Base-by-base conservation (phyloP, 2,888 invertebrate genomes). In the Fragum sueziense region DNA sequence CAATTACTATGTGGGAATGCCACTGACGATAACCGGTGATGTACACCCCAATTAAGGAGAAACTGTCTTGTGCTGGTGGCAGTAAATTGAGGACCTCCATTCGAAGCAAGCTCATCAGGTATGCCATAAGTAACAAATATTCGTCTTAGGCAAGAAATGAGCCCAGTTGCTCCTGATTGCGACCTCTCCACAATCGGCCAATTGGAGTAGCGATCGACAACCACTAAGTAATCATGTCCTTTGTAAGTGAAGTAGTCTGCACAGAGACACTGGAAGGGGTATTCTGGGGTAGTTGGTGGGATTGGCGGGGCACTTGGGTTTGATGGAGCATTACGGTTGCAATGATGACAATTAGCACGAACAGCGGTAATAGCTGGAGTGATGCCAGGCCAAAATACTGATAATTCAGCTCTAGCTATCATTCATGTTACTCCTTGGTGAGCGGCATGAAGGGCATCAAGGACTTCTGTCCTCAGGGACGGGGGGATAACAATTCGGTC, bases 1-100 rank as follows among this genome's bases (percentile, higher is more conserved):
- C 88, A 88, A 70, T 89, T 89, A 68, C 86, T 88, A 76, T 88
- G 86, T 17, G 86, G 88, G 62, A 85, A 88, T 20, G 88, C 86
- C 0, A 88, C 88, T 1, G 88, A 89, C 22, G 88, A 88, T 0
- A 88, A 71, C 0, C 86, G 70, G 62, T 89, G 87, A 71, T 86
- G 29, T 3, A 61, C 33, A 29, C 61, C 61, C 61, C 0, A 57
- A 14, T 25, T 41, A 9, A 11, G 9, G 9, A 41, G 41, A 41
- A 41, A 41, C 41, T 41, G 9, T 9, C 41, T 9, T 9, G 41
- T 41, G 41, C 11, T 17, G 17, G 41, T 41, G 41, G 41, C 9
- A 11, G 41, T 41, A 41, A 41, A 61, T 6, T 54, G 1, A 22
- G 54, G 54, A 54, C 54, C 22, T n/a, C 54, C 54, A 54, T 54